These are phyloP conservation scores for Zosterops lateralis DNA, from an alignment of 2,113 vertebrate genomes.

Conservation along the genomic window DNA sequence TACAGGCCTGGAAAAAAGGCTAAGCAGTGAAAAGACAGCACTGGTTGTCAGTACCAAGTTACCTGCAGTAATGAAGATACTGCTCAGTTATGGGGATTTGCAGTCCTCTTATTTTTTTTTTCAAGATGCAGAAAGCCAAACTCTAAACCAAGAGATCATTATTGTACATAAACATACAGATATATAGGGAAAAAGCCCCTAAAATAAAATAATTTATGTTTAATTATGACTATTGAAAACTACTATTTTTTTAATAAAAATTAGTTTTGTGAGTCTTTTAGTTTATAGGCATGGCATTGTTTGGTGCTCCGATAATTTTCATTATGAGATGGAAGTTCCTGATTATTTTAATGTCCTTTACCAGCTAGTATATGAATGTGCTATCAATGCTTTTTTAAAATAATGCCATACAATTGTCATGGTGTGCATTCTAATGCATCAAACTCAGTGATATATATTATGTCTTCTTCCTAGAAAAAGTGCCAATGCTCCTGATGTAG, in stretches of 20 bases:
- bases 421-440: neutral
- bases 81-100: neutral
- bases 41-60: neutral
- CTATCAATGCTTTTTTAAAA: neutral
- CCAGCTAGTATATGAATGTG: neutral
- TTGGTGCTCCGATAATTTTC: neutral
- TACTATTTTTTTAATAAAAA: neutral
- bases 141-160: neutral
- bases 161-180: neutral
- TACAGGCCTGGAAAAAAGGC: neutral
- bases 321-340: neutral
- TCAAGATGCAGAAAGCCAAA: neutral
- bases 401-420: neutral
- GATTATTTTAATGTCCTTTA: neutral
- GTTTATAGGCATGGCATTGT: neutral
- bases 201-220: neutral
- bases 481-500: neutral
- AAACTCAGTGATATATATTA: neutral
- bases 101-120: neutral
- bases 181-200: fast-evolving
- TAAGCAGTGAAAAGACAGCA: neutral
- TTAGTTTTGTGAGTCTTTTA: neutral
- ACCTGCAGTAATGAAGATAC: neutral
- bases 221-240: neutral
- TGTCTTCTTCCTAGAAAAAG: neutral